phyloP scores from a whole-genome alignment of 2,113 vertebrate species.

The Cinclus cinclus region DNA sequence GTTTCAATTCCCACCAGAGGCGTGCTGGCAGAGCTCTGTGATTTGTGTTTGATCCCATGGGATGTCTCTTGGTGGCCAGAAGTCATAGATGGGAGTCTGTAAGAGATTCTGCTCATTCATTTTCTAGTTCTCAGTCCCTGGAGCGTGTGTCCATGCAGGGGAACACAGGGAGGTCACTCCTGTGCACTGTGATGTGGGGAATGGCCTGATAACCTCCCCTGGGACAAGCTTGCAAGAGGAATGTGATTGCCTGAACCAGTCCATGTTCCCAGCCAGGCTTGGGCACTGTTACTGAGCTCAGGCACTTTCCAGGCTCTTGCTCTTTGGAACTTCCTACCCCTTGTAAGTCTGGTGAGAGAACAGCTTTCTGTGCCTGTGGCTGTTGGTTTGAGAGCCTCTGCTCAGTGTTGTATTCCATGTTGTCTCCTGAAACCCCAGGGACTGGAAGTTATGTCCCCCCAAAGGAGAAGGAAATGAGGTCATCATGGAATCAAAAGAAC shows the following conservation, averaged over 20 bases:
- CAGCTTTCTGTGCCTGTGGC: background rate
- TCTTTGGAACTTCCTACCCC: background rate
- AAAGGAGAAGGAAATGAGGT: background rate
- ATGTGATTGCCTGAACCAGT: fast-evolving
- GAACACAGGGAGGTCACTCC: background rate
- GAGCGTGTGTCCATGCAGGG: fast-evolving
- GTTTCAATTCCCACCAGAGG: background rate
- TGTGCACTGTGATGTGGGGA: background rate
- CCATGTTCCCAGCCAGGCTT: fast-evolving
- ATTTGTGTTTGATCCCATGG: background rate
- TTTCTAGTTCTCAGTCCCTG: background rate
- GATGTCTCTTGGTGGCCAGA: background rate
- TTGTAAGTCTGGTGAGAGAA: background rate
- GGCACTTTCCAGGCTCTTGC: background rate
- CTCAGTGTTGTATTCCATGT: background rate
- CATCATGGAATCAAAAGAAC: background rate
- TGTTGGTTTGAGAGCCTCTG: background rate
- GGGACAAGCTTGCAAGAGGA: background rate
- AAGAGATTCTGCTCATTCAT: background rate
- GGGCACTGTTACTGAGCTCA: background rate
- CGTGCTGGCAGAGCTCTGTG: background rate
- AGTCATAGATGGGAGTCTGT: background rate
- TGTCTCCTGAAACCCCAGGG: background rate
- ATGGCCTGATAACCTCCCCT: background rate
- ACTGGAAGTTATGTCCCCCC: background rate